Conservation (phyloP, 2,888 invertebrate species). For the Tanaodytes sp. region DNA sequence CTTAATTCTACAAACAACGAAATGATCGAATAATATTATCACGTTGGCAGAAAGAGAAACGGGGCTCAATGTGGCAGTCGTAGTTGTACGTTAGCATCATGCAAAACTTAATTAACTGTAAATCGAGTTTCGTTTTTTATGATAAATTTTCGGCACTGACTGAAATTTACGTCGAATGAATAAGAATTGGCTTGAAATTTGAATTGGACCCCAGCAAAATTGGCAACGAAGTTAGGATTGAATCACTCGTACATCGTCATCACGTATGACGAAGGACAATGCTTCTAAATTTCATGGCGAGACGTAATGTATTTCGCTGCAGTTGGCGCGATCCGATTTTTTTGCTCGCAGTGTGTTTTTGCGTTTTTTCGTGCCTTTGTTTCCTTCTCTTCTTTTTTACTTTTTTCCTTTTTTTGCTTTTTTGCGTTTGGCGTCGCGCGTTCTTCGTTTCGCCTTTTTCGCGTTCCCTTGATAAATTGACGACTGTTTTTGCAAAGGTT, state of each 20-base stretch:
- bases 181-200: slow-evolving; percentile 31
- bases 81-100: no score
- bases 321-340: slow-evolving; percentile 45
- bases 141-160: no score
- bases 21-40: no score
- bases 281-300: slow-evolving; percentile 37
- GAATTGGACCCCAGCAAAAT: slow-evolving; percentile 46
- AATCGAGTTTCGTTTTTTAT: no score
- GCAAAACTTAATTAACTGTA: no score
- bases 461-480: slow-evolving; percentile 54
- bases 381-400: neutral
- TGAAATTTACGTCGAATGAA: no score
- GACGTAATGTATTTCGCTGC: slow-evolving; percentile 44
- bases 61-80: no score
- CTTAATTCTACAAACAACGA: no score
- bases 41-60: no score
- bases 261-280: slow-evolving; percentile 46
- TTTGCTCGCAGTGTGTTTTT: slow-evolving; percentile 15
- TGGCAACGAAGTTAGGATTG: slow-evolving; percentile 46
- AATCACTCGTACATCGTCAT: slow-evolving; percentile 45
- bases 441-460: slow-evolving; percentile 46
- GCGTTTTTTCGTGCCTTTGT: neutral
- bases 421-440: slow-evolving; percentile 43
- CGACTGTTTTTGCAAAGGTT: slow-evolving; percentile 50
- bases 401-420: no score